Evolutionary conservation across 2,888 invertebrate genomes (phyloP), one percentile per base, ranked within the genome.

Genomic region (Eupithecia subumbrata): DNA sequence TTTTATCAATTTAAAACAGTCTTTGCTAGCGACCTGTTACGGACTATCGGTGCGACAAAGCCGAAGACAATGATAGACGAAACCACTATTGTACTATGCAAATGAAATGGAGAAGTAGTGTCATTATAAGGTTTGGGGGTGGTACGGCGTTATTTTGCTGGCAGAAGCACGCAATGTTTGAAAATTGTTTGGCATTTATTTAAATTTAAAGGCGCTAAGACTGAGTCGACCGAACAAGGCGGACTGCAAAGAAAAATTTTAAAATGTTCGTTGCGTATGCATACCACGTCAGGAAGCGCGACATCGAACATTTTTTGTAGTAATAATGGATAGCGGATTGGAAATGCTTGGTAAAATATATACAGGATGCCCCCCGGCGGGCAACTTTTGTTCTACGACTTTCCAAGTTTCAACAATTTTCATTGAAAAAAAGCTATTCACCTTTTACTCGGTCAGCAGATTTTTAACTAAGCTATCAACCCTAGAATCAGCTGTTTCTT

Each of bases 31-130:
- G 79, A 85, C 84, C 83, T 82, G 83, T 77, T 75, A 73, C 77
- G 74, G 86, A 89, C 89, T 88, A 86, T 85, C 81, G 63, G 79
- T 81, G 84, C 83, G 83, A 84, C 85, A 84, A 87, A 86, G 84
- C 82, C 63, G 81, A 82, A 82, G 84, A 86, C 85, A 82, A 82
- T 81, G 81, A 81, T 83, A 86, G 84, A 84, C 82, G 83, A 85
- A 86, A 87, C 89, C 86, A 87, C 87, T 85, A 85, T 89, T 89
- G 86, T 90, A 90, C 88, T 89, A 93, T 93, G 92, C 89, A 94
- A 94, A 94, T 93, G 92, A 91, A 90, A 90, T 85, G 88, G 89
- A 91, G 88, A 88, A 91, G 87, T 85, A 87, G 90, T 89, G 90
- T 92, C 87, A 93, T 93, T 93, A 90, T 86, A 64, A 48, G 85